phyloP scores from a whole-genome alignment of 2,888 invertebrate genomes.

The Lamproptera curius region DNA sequence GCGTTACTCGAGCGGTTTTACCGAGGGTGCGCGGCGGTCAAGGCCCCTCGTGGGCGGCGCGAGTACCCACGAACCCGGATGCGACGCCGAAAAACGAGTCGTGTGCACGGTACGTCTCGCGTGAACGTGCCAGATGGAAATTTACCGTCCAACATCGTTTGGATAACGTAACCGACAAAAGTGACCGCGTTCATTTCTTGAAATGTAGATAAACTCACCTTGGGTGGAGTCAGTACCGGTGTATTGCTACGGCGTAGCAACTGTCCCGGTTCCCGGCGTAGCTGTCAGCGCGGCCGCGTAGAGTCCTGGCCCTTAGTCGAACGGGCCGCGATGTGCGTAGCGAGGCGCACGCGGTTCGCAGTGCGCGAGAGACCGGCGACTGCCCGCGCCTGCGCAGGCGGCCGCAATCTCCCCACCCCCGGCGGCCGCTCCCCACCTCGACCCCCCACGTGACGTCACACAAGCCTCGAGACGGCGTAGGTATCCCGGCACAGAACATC shows the following conservation, averaged over 20 bases:
- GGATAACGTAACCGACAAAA: background rate
- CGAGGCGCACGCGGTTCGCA: slow-evolving; percentile 44
- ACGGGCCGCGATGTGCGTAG: slow-evolving; percentile 55
- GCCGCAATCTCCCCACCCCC: slow-evolving; percentile 50
- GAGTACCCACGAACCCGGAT: slow-evolving; percentile 44
- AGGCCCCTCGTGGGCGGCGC: slow-evolving; percentile 65
- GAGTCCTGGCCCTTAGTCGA: slow-evolving; percentile 25
- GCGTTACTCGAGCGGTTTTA: slow-evolving; percentile 24
- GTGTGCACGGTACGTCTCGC: slow-evolving; percentile 26
- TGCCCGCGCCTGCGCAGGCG: slow-evolving; percentile 49
- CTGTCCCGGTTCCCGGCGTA: slow-evolving; percentile 23
- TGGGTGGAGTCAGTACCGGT: no score
- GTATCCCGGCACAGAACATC: slow-evolving; percentile 4
- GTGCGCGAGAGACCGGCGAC: slow-evolving; percentile 51
- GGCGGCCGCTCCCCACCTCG: slow-evolving; percentile 32
- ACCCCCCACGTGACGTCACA: slow-evolving; percentile 31
- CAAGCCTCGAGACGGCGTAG: slow-evolving; percentile 10
- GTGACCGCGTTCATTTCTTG: no score
- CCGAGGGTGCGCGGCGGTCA: slow-evolving; percentile 60
- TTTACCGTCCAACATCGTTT: no score
- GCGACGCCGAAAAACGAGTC: slow-evolving; percentile 25
- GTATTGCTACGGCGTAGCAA: no score
- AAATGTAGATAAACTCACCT: no score
- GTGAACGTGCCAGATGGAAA: background rate
- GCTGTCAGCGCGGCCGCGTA: slow-evolving; percentile 34